Evolutionary conservation across 2,113 vertebrate genomes (phyloP).

Genomic region (Siphamia tubifer): DNA sequence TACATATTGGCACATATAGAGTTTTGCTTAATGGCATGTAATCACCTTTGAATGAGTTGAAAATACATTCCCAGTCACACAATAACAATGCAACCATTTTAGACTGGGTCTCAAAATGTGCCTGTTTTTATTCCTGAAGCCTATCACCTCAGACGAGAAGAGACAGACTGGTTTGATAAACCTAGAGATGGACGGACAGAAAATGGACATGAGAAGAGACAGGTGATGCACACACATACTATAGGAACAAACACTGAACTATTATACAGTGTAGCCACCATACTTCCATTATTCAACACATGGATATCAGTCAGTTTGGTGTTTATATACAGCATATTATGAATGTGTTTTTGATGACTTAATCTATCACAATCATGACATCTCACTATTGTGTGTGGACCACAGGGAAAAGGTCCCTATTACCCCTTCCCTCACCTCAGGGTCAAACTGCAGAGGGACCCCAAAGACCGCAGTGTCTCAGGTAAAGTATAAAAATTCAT

Average conservation of each 20-base stretch:
- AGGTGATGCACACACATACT: slow-evolving; percentile 57
- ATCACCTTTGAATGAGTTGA: not conserved
- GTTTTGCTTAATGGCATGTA: not conserved
- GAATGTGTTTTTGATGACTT: not conserved
- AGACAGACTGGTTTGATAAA: slow-evolving; percentile 99
- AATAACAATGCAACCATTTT: slow-evolving; percentile 14
- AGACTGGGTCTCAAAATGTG: slow-evolving; percentile 75
- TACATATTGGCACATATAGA: not conserved
- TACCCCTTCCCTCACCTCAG: slow-evolving; percentile 94
- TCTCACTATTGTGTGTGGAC: slow-evolving; percentile 47
- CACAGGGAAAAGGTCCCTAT: slow-evolving; percentile 88
- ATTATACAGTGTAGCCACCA: not conserved
- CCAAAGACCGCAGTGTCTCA: slow-evolving; percentile 97
- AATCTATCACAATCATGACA: not conserved
- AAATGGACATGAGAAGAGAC: slow-evolving; percentile 91
- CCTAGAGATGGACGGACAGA: slow-evolving; percentile 90
- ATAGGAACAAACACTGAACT: not conserved
- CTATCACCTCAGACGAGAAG: slow-evolving; percentile 94
- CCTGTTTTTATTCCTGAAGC: slow-evolving; percentile 87
- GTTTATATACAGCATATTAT: not conserved
- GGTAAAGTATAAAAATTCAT: slow-evolving; percentile 77
- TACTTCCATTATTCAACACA: not conserved
- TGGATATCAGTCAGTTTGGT: not conserved
- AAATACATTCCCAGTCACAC: slow-evolving; percentile 5
- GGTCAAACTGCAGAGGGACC: slow-evolving; percentile 91